Evolutionary conservation across 2,113 vertebrate genomes (phyloP).

Genomic region (Pseudorasbora parva): DNA sequence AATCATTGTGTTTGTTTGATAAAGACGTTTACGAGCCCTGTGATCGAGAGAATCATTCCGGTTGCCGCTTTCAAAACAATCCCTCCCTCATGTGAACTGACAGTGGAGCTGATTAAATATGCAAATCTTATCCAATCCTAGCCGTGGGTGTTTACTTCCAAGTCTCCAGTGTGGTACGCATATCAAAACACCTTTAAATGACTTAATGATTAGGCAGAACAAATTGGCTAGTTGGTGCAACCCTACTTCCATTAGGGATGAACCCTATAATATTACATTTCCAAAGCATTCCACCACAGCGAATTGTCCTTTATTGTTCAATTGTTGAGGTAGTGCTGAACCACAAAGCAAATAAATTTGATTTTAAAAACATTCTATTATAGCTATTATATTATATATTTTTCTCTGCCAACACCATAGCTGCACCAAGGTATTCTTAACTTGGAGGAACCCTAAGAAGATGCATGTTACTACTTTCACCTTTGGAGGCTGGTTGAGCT

Average conservation of each 20-base stretch:
- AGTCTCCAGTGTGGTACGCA: no score
- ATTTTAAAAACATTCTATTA: background rate
- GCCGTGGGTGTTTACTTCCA: no score
- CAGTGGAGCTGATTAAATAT: no score
- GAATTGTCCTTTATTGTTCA: background rate
- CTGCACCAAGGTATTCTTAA: background rate
- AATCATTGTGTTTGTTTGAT: no score
- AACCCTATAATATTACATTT: background rate
- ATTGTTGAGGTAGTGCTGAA: background rate
- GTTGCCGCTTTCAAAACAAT: no score
- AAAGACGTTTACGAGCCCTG: no score
- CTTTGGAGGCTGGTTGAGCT: conserved; percentile 74
- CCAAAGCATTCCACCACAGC: background rate
- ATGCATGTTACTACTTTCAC: conserved; percentile 61
- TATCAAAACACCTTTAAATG: no score
- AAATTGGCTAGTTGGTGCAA: background rate
- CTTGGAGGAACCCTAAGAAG: background rate
- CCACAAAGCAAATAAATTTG: background rate
- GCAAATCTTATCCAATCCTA: no score
- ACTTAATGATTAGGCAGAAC: background rate
- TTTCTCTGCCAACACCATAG: background rate
- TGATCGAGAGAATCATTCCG: no score
- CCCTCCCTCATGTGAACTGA: no score
- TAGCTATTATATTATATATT: background rate
- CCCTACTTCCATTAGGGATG: background rate